Conservation (phyloP, 2,113 vertebrate genomes). For the Hemiscyllium ocellatum region DNA sequence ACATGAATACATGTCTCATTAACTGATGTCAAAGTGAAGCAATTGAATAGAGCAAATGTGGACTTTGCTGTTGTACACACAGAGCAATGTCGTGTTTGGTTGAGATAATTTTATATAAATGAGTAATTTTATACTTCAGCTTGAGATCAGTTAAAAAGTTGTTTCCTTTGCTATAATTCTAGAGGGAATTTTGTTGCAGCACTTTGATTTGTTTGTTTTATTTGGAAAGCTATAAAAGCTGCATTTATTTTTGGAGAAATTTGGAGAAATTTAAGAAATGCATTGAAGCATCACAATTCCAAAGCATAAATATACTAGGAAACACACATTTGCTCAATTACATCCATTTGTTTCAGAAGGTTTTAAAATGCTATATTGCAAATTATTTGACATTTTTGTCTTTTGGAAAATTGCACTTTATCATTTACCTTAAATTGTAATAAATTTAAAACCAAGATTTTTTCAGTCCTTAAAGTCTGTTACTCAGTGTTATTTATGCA, state of each 20-base stretch:
- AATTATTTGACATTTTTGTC: not conserved
- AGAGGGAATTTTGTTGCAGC: not conserved
- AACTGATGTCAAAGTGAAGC: no score
- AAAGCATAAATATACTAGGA: not conserved
- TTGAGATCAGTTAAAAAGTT: not conserved
- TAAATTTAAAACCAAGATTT: not conserved
- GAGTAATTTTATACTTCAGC: not conserved
- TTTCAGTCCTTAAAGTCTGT: not conserved
- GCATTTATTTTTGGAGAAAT: not conserved
- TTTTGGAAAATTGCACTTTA: not conserved
- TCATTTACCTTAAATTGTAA: not conserved
- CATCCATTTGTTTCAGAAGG: not conserved
- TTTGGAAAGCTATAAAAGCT: constrained; percentile 18
- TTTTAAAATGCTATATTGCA: not conserved
- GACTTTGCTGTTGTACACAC: not conserved
- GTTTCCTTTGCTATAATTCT: not conserved
- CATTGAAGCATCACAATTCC: not conserved
- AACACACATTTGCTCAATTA: not conserved
- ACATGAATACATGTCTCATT: no score
- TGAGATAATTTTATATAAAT: not conserved
- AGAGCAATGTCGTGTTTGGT: not conserved
- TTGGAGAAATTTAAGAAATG: constrained; percentile 6
- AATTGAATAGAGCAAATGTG: no score
- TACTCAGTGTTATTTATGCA: not conserved
- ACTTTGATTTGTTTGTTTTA: constrained; percentile 12